Evolutionary conservation across 2,888 invertebrate genomes (phyloP), one percentile per base, ranked within the genome.

Genomic region (Eugnorisma glareosa): DNA sequence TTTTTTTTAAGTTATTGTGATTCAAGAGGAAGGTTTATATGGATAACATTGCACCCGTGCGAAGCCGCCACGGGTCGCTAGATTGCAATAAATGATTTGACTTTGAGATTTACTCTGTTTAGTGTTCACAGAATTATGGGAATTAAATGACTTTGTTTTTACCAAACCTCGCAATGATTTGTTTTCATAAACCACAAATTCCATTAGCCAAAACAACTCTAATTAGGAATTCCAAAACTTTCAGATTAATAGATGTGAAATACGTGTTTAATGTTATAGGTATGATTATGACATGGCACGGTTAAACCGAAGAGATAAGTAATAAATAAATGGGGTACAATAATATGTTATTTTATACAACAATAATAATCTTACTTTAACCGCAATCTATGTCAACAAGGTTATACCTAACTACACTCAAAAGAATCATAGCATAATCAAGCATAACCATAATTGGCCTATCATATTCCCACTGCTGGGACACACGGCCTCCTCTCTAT

Each of bases 361-460:
- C 18, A 37, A 37, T n/a, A 3, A 31, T 28, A 28, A 61, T 15
- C 31, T n/a, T 43, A 54, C n/a, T 54, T n/a, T 13, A 43, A 43
- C 72, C 43, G 3, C 73, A 35, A 31, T 43, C n/a, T 48, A 37
- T 71, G n/a, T 54, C 24, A 73, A 73, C 37, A 31, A 31, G 51
- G 40, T 24, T 31, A 59, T 59, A 59, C 31, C 31, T 28, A 54
- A 48, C 48, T 48, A 2, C 24, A 48, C 24, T 48, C 10, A 21
- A 48, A 11, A n/a, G 13, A 5, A 54, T n/a, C n/a, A 2, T 51
- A 48, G 48, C 48, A 48, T 48, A 21, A 48, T 35, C 35, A 35
- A 35, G 35, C 11, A 40, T 40, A 8, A 11, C 7, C 24, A 48
- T 51, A 8, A 51, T 10, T 11, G 10, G 48, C 21, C 6, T 43